Evolutionary conservation across 2,888 invertebrate species (phyloP), one percentile per base, ranked within the genome.

Genomic region (Hirudinaria manillensis): DNA sequence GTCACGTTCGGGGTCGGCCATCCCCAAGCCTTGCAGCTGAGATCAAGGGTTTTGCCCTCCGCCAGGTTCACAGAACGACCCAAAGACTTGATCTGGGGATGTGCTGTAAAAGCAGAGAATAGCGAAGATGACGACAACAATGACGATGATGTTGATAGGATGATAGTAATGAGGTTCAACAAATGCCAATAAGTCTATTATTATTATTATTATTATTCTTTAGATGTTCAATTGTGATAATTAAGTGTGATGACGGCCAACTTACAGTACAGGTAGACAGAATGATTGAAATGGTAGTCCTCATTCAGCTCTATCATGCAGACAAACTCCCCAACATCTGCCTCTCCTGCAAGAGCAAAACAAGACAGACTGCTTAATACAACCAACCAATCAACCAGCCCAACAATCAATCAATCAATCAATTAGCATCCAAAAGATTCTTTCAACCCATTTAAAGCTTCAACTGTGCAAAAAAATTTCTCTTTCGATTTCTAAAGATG

Each of bases 21-120:
- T 19, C 75, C 75, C 75, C 75, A 75, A 27, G 45, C 72, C 34
- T 72, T 75, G 75, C 75, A 75, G 61, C 21, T 38, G 29, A 75
- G 38, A 27, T 75, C 72, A n/a, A 75, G 56, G 65, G 21, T 51
- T n/a, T 29, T 71, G 61, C 75, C 75, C 45, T 70, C 75, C 0
- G 68, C 72, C 13, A 71, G 71, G 67, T 75, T 75, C 34, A 72
- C 29, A 29, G 75, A 75, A n/a, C 75, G 61, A 34, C 72, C 72
- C 72, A 75, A 65, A 0, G 72, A 24, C 72, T 75, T 75, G 61
- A 75, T 72, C 65, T 75, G 75, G 13, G 75, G 75, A 66, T 51
- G 32, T 6, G 75, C 75, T 75, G 75, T n/a, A 55, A 4, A 34
- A 45, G 45, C 10, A 7, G 6, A 38, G 27, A 34, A 13, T 29